phyloP scores from a whole-genome alignment of 2,888 invertebrate species.

The Ormia ochracea region DNA sequence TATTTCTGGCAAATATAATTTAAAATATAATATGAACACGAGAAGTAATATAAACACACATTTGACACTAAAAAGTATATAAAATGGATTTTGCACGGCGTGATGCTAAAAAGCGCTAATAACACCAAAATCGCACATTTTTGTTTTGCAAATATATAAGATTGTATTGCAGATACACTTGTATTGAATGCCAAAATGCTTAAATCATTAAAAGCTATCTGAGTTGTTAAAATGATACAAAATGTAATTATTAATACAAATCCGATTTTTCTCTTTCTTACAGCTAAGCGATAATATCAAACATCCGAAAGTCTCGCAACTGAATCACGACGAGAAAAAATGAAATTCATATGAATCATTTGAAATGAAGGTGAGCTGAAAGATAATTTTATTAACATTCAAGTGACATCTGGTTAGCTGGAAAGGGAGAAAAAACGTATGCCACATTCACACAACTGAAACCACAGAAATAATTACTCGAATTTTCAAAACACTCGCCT shows the following conservation, averaged over 20 bases:
- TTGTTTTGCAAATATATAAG: too few relatives aligned
- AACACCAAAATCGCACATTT: too few relatives aligned
- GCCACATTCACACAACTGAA: background rate
- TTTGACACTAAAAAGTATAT: too few relatives aligned
- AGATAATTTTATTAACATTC: constrained; percentile 15
- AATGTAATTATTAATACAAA: constrained; percentile 38
- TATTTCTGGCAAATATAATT: too few relatives aligned
- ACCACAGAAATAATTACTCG: background rate
- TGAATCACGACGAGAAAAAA: background rate
- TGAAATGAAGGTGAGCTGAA: background rate
- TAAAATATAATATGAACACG: too few relatives aligned
- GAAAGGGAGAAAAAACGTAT: background rate
- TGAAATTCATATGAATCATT: background rate
- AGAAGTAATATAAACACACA: too few relatives aligned
- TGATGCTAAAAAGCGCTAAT: too few relatives aligned
- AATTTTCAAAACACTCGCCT: background rate
- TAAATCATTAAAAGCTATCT: constrained; percentile 20
- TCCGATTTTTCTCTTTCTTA: constrained; percentile 9
- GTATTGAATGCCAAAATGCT: too few relatives aligned
- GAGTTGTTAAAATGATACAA: constrained; percentile 24
- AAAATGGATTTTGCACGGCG: too few relatives aligned
- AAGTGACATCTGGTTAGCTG: too few relatives aligned
- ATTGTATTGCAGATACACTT: too few relatives aligned
- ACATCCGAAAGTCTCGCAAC: background rate
- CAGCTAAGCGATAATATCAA: constrained; percentile 14